phyloP scores from a whole-genome alignment of 2,797 vertebrate species.

The Acrossocheilus wenchowensis region DNA sequence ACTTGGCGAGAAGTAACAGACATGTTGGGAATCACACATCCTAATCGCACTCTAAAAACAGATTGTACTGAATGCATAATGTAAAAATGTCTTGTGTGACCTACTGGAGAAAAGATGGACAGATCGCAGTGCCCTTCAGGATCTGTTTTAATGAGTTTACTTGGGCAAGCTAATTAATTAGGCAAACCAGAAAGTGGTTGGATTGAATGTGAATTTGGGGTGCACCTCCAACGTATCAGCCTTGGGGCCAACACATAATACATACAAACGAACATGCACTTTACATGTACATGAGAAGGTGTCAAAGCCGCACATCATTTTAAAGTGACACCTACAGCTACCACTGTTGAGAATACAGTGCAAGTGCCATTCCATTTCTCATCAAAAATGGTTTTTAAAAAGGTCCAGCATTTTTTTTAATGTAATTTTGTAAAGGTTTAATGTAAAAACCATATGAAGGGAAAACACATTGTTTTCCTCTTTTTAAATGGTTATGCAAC shows the following conservation, averaged over 20 bases:
- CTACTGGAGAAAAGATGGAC: constrained; percentile 17
- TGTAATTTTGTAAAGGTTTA: neutral
- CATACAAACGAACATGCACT: constrained; percentile 13
- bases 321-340: neutral
- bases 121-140: constrained; percentile 21
- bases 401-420: neutral
- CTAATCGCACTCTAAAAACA: constrained; percentile 10
- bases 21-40: constrained; percentile 20
- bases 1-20: neutral
- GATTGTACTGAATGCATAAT: constrained; percentile 34
- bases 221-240: neutral
- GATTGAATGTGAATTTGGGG: constrained; percentile 23
- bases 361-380: neutral
- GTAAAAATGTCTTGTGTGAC: constrained; percentile 6
- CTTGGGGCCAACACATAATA: neutral
- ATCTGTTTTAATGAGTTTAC: constrained; percentile 39
- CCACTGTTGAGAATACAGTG: neutral
- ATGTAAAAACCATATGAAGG: neutral
- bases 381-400: neutral
- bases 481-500: constrained; percentile 40
- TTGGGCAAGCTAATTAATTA: constrained; percentile 21
- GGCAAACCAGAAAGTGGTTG: constrained; percentile 7
- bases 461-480: constrained; percentile 10
- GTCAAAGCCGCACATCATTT: constrained; percentile 22
- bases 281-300: neutral